Evolutionary conservation across 2,113 vertebrate genomes (phyloP).

Genomic region (Myrmecophaga tridactyla): DNA sequence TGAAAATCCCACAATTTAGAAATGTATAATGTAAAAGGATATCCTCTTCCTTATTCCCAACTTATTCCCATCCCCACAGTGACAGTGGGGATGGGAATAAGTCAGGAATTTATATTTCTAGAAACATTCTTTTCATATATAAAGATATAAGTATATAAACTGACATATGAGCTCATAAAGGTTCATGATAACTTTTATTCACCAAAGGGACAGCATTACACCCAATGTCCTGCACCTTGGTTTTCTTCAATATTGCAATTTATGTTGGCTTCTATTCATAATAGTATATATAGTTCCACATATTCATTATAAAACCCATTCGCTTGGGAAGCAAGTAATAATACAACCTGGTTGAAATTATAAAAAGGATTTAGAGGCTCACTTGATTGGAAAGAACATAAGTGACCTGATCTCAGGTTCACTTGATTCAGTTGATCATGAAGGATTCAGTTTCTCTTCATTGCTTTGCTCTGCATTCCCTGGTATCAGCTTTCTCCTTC

Average conservation of each 20-base stretch:
- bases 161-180: not conserved
- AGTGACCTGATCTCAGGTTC: not conserved
- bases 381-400: not conserved
- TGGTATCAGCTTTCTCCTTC: not conserved
- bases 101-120: not conserved
- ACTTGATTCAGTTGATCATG: no score
- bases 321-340: not conserved
- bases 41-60: not conserved
- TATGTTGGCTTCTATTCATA: not conserved
- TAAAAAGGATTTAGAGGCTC: not conserved
- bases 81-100: no score
- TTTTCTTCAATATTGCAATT: not conserved
- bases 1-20: not conserved
- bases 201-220: not conserved
- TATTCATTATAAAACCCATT: conserved; percentile 3
- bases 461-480: not conserved
- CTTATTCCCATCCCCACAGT: not conserved
- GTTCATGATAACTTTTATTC: not conserved
- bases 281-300: not conserved
- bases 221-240: not conserved
- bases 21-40: not conserved
- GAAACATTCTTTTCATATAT: not conserved
- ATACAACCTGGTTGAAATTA: not conserved
- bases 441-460: not conserved
- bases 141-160: not conserved